phyloP scores from a whole-genome alignment of 2,797 vertebrate species.

The Phataginus tricuspis region DNA sequence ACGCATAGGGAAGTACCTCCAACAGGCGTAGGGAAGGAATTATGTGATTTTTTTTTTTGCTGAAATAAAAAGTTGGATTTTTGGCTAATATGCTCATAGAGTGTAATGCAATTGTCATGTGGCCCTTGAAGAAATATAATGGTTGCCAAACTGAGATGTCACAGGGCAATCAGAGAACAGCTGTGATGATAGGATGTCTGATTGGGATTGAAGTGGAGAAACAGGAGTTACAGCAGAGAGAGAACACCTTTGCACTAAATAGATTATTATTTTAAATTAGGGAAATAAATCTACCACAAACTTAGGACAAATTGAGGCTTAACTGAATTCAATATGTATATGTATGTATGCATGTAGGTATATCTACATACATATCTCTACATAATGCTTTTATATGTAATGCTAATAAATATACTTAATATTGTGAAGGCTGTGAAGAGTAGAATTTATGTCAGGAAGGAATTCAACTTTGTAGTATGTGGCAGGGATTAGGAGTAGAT shows the following conservation, averaged over 20 bases:
- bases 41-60: not conserved
- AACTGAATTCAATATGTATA: not conserved
- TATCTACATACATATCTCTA: not conserved
- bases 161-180: not conserved
- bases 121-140: not conserved
- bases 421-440: not conserved
- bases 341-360: not conserved
- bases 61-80: not conserved
- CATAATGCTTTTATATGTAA: not conserved
- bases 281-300: not conserved
- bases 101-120: not conserved
- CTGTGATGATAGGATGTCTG: not conserved
- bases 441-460: not conserved
- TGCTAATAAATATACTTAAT: not conserved
- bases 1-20: not conserved
- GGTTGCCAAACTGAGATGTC: not conserved
- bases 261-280: not conserved
- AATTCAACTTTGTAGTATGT: not conserved
- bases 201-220: not conserved
- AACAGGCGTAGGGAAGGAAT: not conserved
- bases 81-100: not conserved
- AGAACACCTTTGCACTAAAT: not conserved
- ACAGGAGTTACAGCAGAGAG: not conserved
- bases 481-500: slow-evolving; percentile 12
- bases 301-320: not conserved